Conservation (phyloP, 64 coral and sea anemone genomes). For the Actinia tenebrosa region DNA sequence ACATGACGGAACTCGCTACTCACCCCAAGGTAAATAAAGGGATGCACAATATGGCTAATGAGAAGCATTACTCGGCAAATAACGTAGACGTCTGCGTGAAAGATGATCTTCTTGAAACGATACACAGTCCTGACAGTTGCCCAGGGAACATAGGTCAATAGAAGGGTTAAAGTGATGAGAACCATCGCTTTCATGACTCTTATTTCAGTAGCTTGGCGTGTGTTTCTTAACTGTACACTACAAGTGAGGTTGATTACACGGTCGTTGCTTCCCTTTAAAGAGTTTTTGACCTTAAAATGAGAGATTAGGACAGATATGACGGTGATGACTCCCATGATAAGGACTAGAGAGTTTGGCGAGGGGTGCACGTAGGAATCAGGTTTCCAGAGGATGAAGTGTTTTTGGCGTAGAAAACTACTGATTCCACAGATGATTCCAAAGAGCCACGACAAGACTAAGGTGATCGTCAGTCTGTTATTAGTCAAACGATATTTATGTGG, state of each 20-base stretch:
- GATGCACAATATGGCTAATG: constrained; percentile 7
- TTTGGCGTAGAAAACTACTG: not conserved
- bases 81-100: constrained; percentile 17
- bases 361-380: not conserved
- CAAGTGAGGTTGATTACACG: not conserved
- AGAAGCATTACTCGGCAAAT: constrained; percentile 24
- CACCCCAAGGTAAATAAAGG: constrained; percentile 20
- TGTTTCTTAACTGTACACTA: not conserved
- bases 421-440: not conserved
- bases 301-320: not conserved
- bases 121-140: not conserved
- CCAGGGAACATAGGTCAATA: constrained; percentile 21
- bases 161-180: not conserved
- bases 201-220: not conserved
- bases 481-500: not conserved
- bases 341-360: constrained; percentile 3
- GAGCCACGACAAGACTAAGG: not conserved
- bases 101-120: not conserved
- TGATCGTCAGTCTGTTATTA: not conserved
- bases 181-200: constrained; percentile 13
- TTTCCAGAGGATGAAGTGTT: constrained; percentile 9
- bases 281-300: constrained; percentile 7
- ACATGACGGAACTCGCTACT: constrained; percentile 23
- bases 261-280: not conserved
- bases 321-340: not conserved